These are phyloP conservation scores for Athetis lepigone DNA, from an alignment of 2,888 invertebrate genomes.

Conservation along the genomic window DNA sequence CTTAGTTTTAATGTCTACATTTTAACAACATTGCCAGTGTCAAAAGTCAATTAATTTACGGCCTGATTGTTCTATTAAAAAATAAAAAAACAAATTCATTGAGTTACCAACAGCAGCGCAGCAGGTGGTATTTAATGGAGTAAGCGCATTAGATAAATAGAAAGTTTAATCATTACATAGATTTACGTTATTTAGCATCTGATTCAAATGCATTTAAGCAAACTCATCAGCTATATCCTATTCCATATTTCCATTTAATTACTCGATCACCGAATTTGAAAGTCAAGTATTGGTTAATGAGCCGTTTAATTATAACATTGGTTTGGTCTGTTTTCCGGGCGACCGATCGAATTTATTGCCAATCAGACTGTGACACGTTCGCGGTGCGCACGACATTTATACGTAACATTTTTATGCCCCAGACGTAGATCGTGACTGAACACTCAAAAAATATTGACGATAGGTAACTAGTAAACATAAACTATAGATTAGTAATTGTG, in stretches of 20 bases:
- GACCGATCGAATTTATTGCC: slow-evolving; percentile 60
- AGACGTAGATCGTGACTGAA: slow-evolving; percentile 44
- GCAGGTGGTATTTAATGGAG: too few relatives aligned
- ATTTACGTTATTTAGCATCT: too few relatives aligned
- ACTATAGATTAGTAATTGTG: slow-evolving; percentile 23
- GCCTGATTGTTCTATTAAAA: background rate
- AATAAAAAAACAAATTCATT: background rate
- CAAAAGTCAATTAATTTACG: slow-evolving; percentile 35
- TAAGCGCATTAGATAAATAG: background rate
- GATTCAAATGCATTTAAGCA: too few relatives aligned
- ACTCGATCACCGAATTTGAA: slow-evolving; percentile 31
- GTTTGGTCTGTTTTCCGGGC: slow-evolving; percentile 46
- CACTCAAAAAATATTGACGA: slow-evolving; percentile 44
- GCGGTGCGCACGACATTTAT: slow-evolving; percentile 54
- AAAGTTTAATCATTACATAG: too few relatives aligned
- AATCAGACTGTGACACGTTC: slow-evolving; percentile 65
- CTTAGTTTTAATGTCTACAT: slow-evolving; percentile 57
- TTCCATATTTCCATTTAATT: slow-evolving; percentile 10
- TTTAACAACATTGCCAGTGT: slow-evolving; percentile 50
- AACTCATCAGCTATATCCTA: too few relatives aligned
- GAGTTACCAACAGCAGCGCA: background rate
- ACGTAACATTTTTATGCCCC: slow-evolving; percentile 54
- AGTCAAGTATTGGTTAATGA: slow-evolving; percentile 48
- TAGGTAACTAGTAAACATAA: slow-evolving; percentile 31
- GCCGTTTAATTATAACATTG: slow-evolving; percentile 52